These are phyloP conservation scores for Coregonus clupeaformis DNA, from an alignment of 2,113 vertebrate genomes.

Conservation along the genomic window DNA sequence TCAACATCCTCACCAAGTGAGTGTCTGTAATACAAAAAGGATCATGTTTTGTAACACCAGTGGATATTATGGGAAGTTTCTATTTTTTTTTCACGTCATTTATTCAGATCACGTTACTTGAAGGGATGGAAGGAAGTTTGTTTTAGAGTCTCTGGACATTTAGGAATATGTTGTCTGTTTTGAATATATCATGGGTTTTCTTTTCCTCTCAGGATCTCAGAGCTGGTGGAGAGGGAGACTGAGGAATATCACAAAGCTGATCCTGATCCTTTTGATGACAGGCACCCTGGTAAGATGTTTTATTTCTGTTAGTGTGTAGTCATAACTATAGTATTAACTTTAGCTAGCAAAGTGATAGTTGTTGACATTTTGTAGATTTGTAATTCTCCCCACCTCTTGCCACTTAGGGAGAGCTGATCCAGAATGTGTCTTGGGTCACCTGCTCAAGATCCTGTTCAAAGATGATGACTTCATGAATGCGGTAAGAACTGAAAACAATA, in stretches of 20 bases:
- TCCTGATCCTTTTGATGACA: constrained; percentile 97
- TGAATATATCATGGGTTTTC: constrained; percentile 10
- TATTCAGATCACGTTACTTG: no score
- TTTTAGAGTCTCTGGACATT: no score
- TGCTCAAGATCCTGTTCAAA: constrained; percentile 98
- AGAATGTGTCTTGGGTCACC: constrained; percentile 93
- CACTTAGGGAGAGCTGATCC: constrained; percentile 92
- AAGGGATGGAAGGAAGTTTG: no score
- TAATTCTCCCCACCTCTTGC: constrained; percentile 26
- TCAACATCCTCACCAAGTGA: constrained; percentile 92
- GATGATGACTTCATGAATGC: constrained; percentile 99
- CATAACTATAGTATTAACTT: background rate
- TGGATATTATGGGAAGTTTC: no score
- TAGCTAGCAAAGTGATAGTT: background rate
- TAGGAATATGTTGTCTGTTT: background rate
- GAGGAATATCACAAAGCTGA: constrained; percentile 98
- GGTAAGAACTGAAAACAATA: constrained; percentile 69
- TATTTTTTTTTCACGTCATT: no score
- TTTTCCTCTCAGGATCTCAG: constrained; percentile 83
- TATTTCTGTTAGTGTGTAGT: background rate
- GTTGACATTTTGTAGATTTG: constrained; percentile 4
- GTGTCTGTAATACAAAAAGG: constrained; percentile 16
- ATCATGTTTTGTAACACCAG: background rate
- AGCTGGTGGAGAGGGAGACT: constrained; percentile 96
- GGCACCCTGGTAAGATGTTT: constrained; percentile 87